These are phyloP conservation scores for Poeciliopsis infans DNA, from an alignment of 2,797 vertebrate genomes.

Conservation along the genomic window DNA sequence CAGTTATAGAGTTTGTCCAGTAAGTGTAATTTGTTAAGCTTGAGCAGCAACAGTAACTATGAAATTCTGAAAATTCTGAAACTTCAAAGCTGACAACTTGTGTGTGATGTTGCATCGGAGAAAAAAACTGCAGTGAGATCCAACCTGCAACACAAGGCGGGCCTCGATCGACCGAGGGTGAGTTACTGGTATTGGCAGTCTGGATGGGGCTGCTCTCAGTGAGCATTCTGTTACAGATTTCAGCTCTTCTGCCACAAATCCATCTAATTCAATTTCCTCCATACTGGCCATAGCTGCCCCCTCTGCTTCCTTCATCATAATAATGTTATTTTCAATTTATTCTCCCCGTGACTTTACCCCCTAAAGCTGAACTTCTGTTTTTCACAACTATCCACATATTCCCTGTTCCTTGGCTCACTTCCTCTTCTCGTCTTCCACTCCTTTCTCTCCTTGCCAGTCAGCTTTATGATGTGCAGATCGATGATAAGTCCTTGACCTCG, in stretches of 20 bases:
- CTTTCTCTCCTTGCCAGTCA: slow-evolving; percentile 57
- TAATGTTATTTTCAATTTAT: slow-evolving; percentile 53
- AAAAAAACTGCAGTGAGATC: slow-evolving; percentile 26
- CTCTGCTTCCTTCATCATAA: slow-evolving; percentile 55
- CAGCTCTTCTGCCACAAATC: slow-evolving; percentile 59
- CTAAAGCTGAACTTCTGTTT: slow-evolving; percentile 18
- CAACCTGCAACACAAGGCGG: slow-evolving; percentile 13
- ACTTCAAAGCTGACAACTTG: not conserved
- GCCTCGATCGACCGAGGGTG: slow-evolving; percentile 47
- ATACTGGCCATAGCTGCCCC: slow-evolving; percentile 45
- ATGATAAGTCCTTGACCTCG: slow-evolving; percentile 81
- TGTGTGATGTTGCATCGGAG: not conserved
- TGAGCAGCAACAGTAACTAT: not conserved
- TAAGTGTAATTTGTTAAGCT: not conserved
- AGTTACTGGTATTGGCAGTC: slow-evolving; percentile 27
- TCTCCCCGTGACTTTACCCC: slow-evolving; percentile 17
- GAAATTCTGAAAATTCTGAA: slow-evolving; percentile 2
- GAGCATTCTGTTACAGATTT: slow-evolving; percentile 53
- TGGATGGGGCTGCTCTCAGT: slow-evolving; percentile 24
- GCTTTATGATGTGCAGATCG: slow-evolving; percentile 75
- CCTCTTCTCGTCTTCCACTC: slow-evolving; percentile 9
- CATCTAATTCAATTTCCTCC: slow-evolving; percentile 69
- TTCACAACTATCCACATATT: slow-evolving; percentile 44
- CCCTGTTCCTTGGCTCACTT: slow-evolving; percentile 26
- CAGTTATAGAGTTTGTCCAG: not conserved